phyloP scores from a whole-genome alignment of 2,888 invertebrate genomes.

The Himalopsyche japonica region DNA sequence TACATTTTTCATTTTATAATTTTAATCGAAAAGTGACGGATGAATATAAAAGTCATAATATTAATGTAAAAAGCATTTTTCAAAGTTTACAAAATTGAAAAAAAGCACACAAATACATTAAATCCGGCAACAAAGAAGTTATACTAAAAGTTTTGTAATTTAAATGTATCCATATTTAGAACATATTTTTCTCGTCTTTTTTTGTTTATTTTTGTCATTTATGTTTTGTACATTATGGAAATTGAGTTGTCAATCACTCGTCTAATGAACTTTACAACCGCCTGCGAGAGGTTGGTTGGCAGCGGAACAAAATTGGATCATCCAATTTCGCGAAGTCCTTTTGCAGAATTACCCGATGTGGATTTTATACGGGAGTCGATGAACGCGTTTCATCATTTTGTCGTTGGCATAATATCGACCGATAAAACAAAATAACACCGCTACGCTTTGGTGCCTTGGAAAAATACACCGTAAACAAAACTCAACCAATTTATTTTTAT shows the following conservation, averaged over 20 bases:
- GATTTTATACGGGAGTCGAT: background rate
- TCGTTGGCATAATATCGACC: background rate
- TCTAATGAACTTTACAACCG: background rate
- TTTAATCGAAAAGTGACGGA: too few species aligned
- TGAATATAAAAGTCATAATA: too few species aligned
- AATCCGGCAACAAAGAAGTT: too few species aligned
- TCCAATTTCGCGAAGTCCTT: background rate
- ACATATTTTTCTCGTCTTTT: too few species aligned
- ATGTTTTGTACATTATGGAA: background rate
- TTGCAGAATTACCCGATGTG: background rate
- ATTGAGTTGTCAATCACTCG: background rate
- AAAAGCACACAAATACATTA: too few species aligned
- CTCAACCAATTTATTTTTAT: background rate
- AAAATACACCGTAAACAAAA: background rate
- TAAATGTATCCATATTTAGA: too few species aligned
- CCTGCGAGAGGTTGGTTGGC: background rate
- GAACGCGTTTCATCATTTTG: background rate
- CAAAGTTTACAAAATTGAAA: too few species aligned
- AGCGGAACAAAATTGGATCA: background rate
- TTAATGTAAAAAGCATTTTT: too few species aligned
- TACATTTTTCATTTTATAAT: too few species aligned
- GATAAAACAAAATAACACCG: background rate
- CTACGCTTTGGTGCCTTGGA: background rate
- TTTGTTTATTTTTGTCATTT: too few species aligned
- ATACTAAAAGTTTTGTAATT: too few species aligned